Base-by-base conservation (phyloP, 2,888 invertebrate genomes). In the Troides oblongomaculatus region DNA sequence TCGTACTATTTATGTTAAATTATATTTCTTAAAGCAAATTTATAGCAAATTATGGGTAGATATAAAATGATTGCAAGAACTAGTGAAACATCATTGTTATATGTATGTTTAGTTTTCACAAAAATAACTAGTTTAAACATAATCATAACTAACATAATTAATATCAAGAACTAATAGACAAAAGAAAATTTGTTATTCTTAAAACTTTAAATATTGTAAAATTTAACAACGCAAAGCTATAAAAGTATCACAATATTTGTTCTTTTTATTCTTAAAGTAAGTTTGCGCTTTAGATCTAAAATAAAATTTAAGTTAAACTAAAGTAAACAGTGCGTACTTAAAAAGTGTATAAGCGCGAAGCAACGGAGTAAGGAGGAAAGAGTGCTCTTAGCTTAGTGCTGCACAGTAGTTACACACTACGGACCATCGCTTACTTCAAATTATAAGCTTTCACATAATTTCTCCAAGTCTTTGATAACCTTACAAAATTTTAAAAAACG, bases 311-410 rank as follows among this genome's bases (percentile, higher is more conserved):
- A 82, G 81, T 78, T 73, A 81, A 86, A 87, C 83, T 87, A 77
- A 86, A 87, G 86, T 88, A 89, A 89, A 89, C 88, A 89, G 84
- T 83, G 86, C 82, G 86, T 84, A 87, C 89, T 90, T 87, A 84
- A 89, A 89, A 87, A 88, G 88, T 90, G 87, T 88, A 88, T 83
- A 84, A 85, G 83, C 81, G 81, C 79, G 80, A 82, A 85, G 84
- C 83, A 81, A 81, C 82, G 78, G 82, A 79, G 81, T 53, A 39
- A 21, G 59, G 57, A 66, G 81, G 18, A 39, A 21, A 53, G 57
- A 66, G 88, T 72, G 81, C 83, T 74, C 87, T 87, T 75, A 79
- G 56, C 43, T 64, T 23, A 66, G 78, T 75, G 74, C 73, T 80
- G 75, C 78, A 85, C 84, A 84, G 85, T 86, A 84, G 87, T 88